Conservation (phyloP, 2,888 invertebrate species). For the Beris morrisii region DNA sequence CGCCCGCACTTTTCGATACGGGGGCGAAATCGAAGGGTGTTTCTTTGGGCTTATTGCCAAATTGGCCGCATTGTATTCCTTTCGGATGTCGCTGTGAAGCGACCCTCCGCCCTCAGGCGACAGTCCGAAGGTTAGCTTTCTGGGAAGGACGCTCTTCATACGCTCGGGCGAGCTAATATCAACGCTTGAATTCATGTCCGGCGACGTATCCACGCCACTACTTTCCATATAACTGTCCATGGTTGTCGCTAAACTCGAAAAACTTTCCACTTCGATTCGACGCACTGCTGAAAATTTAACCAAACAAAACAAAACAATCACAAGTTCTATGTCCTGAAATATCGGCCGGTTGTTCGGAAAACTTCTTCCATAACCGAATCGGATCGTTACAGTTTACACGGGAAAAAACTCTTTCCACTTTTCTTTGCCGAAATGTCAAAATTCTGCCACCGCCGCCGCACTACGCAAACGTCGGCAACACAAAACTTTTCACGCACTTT, state of each 20-base stretch:
- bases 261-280: conserved; percentile 15
- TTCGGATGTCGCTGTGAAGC: conserved; percentile 19
- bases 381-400: too few species aligned
- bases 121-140: conserved; percentile 52
- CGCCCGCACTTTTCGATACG: conserved; percentile 64
- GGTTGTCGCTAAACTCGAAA: background rate
- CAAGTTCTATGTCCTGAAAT: too few species aligned
- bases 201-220: conserved; percentile 43
- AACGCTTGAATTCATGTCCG: conserved; percentile 42
- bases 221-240: conserved; percentile 41
- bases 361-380: too few species aligned
- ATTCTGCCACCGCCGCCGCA: too few species aligned
- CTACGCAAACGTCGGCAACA: too few species aligned
- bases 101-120: conserved; percentile 42
- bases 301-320: too few species aligned
- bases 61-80: conserved; percentile 37
- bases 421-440: too few species aligned
- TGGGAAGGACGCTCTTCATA: conserved; percentile 44
- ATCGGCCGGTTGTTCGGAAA: too few species aligned
- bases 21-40: conserved; percentile 55
- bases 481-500: too few species aligned
- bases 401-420: too few species aligned
- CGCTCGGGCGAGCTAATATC: conserved; percentile 41
- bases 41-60: conserved; percentile 37
- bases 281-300: too few species aligned